A percentile compares a stretch with the other conserved stretches of the same genome.
Evolutionary conservation across 2,797 vertebrate genomes (phyloP).

Genomic region (Silurus aristotelis): DNA sequence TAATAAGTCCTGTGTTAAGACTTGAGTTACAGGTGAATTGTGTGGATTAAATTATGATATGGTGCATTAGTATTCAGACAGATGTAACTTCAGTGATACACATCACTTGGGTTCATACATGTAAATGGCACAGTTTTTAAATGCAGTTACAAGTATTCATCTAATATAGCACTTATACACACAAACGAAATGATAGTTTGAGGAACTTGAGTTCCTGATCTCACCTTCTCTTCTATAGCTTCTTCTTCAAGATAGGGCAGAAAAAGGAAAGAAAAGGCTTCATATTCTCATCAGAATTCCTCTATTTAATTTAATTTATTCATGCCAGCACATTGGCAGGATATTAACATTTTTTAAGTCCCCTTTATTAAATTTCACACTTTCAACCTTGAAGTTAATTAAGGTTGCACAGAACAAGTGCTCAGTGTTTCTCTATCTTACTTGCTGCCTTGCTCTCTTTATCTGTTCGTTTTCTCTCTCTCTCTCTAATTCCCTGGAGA

Average conservation of each 20-base stretch:
- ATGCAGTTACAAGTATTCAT: not conserved
- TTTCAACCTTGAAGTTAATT: constrained; percentile 79
- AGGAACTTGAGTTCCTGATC: not conserved
- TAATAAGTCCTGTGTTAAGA: not conserved
- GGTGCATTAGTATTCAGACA: not conserved
- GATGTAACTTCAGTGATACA: not conserved
- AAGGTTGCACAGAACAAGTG: constrained; percentile 63
- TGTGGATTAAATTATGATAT: not conserved
- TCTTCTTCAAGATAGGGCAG: constrained; percentile 29
- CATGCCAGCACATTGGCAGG: constrained; percentile 68
- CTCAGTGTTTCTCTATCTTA: constrained; percentile 31
- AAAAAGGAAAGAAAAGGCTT: constrained; percentile 14
- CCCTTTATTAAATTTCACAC: constrained; percentile 78
- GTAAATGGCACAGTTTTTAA: not conserved
- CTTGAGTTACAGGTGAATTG: not conserved
- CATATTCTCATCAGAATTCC: constrained; percentile 39
- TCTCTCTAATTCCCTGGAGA: not conserved
- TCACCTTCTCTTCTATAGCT: constrained; percentile 34
- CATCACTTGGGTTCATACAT: not conserved
- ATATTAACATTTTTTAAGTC: constrained; percentile 81
- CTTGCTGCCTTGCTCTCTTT: not conserved
- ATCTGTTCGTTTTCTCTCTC: not conserved
- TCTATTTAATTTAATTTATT: constrained; percentile 74
- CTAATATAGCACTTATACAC: not conserved
- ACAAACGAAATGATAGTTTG: not conserved